Evolutionary conservation across 2,888 invertebrate genomes (phyloP), one percentile per base, ranked within the genome.

Genomic region (Melanargia galathea): DNA sequence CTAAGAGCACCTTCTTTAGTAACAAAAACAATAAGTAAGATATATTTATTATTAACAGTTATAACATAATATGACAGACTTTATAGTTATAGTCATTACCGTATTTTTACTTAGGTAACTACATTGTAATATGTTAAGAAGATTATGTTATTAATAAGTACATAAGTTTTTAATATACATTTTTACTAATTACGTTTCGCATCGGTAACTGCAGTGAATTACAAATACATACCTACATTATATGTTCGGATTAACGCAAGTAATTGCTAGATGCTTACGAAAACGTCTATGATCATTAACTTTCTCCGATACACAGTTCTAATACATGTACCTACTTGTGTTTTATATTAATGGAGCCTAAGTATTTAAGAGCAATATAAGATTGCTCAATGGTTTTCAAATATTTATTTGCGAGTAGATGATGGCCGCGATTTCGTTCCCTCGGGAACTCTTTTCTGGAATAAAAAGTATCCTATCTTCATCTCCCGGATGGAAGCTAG

Each of bases 231-330:
- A 52, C n/a, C n/a, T n/a, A n/a, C n/a, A n/a, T n/a, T n/a, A 52
- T 20, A 52, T 33, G 51, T 33, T 10, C 18, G 5, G 11, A 20
- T 52, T 20, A 52, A 10, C 30, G 13, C 30, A 30, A 52, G 18
- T 18, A 16, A 20, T 33, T 18, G 10, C 13, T 48, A n/a, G 22
- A 48, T 48, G 16, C 49, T 11, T 13, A 33, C 51, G 33, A 52
- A 49, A 52, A 35, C 49, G 18, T 20, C 33, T 11, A 33, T 52
- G 51, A 52, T 52, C 51, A 18, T 33, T 35, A 52, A 52, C 51
- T 52, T 52, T 52, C 51, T 33, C 33, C 51, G 33, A 52, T 52
- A 52, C 51, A 13, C 20, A 52, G 18, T 20, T 3, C 2, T 13
- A 2, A n/a, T 2, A 40, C 26, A 18, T 4, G 11, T 33, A 35